These are phyloP conservation scores for Emmelina monodactyla DNA, from an alignment of 2,888 invertebrate species.

Conservation along the genomic window DNA sequence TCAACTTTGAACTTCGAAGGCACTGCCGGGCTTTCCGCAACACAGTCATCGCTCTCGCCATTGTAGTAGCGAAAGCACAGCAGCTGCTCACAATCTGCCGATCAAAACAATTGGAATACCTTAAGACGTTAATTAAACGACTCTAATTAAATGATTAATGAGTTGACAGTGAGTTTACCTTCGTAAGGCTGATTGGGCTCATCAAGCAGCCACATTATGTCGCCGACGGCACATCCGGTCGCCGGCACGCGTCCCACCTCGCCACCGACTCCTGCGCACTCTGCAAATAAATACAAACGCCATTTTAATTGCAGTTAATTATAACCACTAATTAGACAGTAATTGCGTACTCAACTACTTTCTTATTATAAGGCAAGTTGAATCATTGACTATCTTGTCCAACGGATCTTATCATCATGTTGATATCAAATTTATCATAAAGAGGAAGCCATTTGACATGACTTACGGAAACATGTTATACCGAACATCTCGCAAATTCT, in stretches of 20 bases:
- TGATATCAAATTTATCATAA: no score
- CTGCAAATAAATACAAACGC: conserved; percentile 30
- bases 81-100: conserved; percentile 74
- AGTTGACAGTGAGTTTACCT: no score
- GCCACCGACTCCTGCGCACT: conserved; percentile 36
- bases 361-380: no score
- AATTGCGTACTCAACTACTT: not conserved
- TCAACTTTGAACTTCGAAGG: conserved; percentile 60
- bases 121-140: no score
- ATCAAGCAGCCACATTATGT: conserved; percentile 76
- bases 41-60: conserved; percentile 69
- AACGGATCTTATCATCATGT: no score
- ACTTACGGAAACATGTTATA: conserved; percentile 18
- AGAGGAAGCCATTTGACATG: conserved; percentile 24
- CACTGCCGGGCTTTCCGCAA: conserved; percentile 67
- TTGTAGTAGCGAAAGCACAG: conserved; percentile 76
- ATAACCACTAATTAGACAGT: not conserved
- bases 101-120: no score
- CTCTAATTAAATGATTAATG: no score
- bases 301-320: no score
- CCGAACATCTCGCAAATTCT: conserved; percentile 25
- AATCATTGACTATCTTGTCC: no score
- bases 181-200: conserved; percentile 70
- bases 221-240: conserved; percentile 65
- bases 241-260: conserved; percentile 60